Evolutionary conservation across 2,888 invertebrate genomes (phyloP).

Genomic region (Podotricha telesiphe): DNA sequence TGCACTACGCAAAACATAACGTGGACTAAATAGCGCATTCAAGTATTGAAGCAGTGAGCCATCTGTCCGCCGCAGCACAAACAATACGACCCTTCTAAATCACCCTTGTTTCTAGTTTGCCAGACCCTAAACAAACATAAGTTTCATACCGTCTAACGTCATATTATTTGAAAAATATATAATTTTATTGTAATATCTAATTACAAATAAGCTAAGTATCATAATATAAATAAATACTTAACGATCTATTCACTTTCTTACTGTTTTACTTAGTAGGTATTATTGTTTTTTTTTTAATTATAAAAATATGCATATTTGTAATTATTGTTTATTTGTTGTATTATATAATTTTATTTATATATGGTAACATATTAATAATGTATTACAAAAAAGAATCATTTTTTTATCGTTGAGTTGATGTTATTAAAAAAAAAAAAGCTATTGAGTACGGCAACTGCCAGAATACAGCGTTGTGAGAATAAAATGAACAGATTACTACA

Average conservation of each 20-base stretch:
- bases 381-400: slow-evolving; percentile 53
- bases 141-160: slow-evolving; percentile 47
- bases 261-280: neutral
- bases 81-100: slow-evolving; percentile 76
- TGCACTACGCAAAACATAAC: slow-evolving; percentile 40
- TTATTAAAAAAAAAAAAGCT: slow-evolving; percentile 71
- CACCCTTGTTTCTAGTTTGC: slow-evolving; percentile 72
- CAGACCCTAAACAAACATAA: slow-evolving; percentile 78
- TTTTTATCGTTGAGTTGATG: slow-evolving; percentile 70
- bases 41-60: slow-evolving; percentile 72
- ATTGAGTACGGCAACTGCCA: slow-evolving; percentile 58
- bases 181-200: slow-evolving; percentile 39
- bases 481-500: slow-evolving; percentile 82
- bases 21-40: slow-evolving; percentile 82
- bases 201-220: neutral
- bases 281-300: neutral
- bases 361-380: neutral
- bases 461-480: slow-evolving; percentile 65
- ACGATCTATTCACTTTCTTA: neutral
- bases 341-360: neutral
- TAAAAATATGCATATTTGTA: neutral
- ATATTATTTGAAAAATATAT: slow-evolving; percentile 48
- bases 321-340: no score
- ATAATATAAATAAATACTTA: neutral
- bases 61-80: slow-evolving; percentile 78